Evolutionary conservation across 2,797 vertebrate genomes (phyloP), one percentile per base, ranked within the genome.

Genomic region (Bucorvus abyssinicus): DNA sequence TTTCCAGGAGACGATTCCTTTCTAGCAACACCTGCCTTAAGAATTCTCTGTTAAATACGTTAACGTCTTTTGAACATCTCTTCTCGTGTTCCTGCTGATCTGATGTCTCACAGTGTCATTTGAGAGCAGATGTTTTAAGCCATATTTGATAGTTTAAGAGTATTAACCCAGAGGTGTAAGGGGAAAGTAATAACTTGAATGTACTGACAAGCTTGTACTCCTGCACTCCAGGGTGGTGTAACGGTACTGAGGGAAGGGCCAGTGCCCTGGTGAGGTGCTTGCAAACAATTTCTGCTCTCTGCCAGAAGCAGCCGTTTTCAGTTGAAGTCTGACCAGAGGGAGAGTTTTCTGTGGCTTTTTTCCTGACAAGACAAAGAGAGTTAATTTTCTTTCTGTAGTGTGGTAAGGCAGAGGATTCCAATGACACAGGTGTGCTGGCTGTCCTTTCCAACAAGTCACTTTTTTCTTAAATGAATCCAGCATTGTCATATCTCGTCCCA

Each of bases 11-110:
- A 81, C 3, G 1, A 59, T 73, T 91, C 52, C 64, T 87, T 87
- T 91, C 79, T 4, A 76, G 90, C 78, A 94, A 76, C 65, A 79
- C 50, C 73, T 94, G 96, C 94, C 94, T 97, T 97, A 97, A 97
- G 84, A 91, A 84, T 96, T 91, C 70, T 95, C 65, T 84, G 65
- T 93, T 88, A 47, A 77, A 36, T 78, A 27, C 6, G 38, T 91
- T 87, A 5, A 18, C 69, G 80, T 73, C 9, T 56, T 85, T 59
- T 82, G 64, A 74, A 90, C 36, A 77, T 83, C 44, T 75, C 57
- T 30, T 92, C 32, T 68, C 32, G 2, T 27, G 71, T 90, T 89
- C 53, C 49, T 93, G 60, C 65, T 71, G 53, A 57, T 84, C 57
- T 40, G 69, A n/a, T 50, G 49, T 77, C 49, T 94, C 83, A 80